Percentiles rank a stretch among this genome's conserved stretches.
Evolutionary conservation across 2,797 vertebrate species (phyloP).

Genomic region (Sternarchorhynchus goeldii): DNA sequence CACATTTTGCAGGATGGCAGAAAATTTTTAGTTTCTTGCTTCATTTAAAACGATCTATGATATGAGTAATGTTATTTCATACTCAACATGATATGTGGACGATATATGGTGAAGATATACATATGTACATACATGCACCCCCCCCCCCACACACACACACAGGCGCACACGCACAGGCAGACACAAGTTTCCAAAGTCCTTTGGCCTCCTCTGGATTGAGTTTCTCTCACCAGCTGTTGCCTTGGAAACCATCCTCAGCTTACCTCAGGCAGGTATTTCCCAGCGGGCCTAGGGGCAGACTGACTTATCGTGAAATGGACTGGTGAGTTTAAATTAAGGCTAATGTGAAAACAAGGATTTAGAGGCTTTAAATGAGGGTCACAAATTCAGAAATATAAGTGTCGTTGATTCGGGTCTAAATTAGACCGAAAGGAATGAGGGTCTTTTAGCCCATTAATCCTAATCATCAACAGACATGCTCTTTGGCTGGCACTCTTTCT

Average conservation of each 20-base stretch:
- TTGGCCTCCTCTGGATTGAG: conserved; percentile 38
- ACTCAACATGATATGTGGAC: neutral
- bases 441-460: conserved; percentile 50
- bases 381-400: conserved; percentile 33
- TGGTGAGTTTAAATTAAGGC: conserved; percentile 1
- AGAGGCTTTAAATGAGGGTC: conserved; percentile 12
- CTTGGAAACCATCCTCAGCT: conserved; percentile 45
- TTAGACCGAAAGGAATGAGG: conserved; percentile 28
- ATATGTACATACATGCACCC: conserved; percentile 2
- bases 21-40: too few species aligned
- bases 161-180: too few species aligned
- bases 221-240: conserved; percentile 60
- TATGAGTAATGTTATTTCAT: too few species aligned
- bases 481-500: conserved; percentile 47
- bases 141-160: neutral
- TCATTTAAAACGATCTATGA: too few species aligned
- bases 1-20: too few species aligned
- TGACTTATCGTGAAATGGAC: conserved; percentile 32
- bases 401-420: conserved; percentile 24
- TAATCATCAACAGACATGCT: conserved; percentile 21
- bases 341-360: conserved; percentile 36
- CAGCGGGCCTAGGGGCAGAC: conserved; percentile 37
- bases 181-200: neutral
- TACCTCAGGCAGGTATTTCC: conserved; percentile 53
- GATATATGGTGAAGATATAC: conserved; percentile 12